phyloP scores from a whole-genome alignment of 2,888 invertebrate species.

The Panzeria rudis region DNA sequence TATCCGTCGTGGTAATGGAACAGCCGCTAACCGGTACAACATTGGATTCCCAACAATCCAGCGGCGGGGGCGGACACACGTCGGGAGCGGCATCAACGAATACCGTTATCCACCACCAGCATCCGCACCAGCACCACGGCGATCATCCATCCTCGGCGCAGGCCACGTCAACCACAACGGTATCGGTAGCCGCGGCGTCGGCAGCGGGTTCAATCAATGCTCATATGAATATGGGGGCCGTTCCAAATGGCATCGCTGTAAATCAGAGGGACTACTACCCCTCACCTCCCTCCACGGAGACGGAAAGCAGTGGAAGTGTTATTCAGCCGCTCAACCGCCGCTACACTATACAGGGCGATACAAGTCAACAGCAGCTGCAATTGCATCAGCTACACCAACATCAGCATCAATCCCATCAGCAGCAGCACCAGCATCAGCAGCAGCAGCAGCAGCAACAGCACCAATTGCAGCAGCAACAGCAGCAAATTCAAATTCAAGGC shows the following conservation, averaged over 20 bases:
- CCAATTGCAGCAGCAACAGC: conserved; percentile 75
- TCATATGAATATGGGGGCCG: conserved; percentile 80
- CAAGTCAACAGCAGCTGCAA: conserved; percentile 76
- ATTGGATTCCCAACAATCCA: conserved; percentile 84
- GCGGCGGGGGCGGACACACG: conserved; percentile 85
- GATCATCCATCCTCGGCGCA: conserved; percentile 82
- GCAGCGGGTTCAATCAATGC: conserved; percentile 78
- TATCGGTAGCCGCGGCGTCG: conserved; percentile 74
- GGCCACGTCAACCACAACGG: conserved; percentile 76
- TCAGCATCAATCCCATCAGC: conserved; percentile 79
- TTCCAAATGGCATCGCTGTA: conserved; percentile 84
- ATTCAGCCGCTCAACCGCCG: conserved; percentile 82
- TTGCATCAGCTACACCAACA: conserved; percentile 78
- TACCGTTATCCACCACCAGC: conserved; percentile 84
- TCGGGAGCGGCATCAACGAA: conserved; percentile 85
- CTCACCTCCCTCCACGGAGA: conserved; percentile 84
- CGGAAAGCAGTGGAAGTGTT: conserved; percentile 85
- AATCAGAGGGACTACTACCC: conserved; percentile 84
- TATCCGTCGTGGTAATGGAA: conserved; percentile 86
- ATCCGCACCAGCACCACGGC: conserved; percentile 83
- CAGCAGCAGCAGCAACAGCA: conserved; percentile 74
- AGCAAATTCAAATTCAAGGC: conserved; percentile 79
- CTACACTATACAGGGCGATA: conserved; percentile 75
- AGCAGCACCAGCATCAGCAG: no score
- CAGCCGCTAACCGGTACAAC: conserved; percentile 82